A percentile compares a stretch with the other conserved stretches of the same genome.
Evolutionary conservation across 2,113 vertebrate genomes (phyloP).

Genomic region (Perca flavescens): DNA sequence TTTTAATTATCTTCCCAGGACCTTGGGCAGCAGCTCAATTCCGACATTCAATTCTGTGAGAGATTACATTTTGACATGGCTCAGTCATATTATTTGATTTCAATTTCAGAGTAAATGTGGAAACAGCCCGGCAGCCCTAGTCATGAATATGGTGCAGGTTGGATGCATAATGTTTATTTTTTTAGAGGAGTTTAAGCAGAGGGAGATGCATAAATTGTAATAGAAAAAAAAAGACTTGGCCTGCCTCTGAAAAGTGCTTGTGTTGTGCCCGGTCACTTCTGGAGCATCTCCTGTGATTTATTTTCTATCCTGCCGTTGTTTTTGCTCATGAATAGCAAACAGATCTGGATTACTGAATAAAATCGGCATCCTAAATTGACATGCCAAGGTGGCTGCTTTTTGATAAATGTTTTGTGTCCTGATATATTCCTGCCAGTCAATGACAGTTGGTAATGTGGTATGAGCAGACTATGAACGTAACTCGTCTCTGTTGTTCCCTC

Average conservation of each 20-base stretch:
- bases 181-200: constrained; percentile 55
- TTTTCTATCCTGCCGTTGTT: constrained; percentile 57
- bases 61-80: constrained; percentile 80
- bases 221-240: constrained; percentile 38
- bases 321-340: constrained; percentile 72
- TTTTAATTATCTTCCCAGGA: constrained; percentile 76
- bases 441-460: constrained; percentile 45
- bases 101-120: constrained; percentile 74
- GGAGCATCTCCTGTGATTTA: constrained; percentile 62
- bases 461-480: constrained; percentile 59
- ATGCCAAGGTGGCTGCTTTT: constrained; percentile 47
- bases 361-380: constrained; percentile 59
- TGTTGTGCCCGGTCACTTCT: constrained; percentile 66
- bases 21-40: constrained; percentile 75
- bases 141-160: constrained; percentile 74
- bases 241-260: constrained; percentile 46
- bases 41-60: constrained; percentile 74
- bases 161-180: constrained; percentile 65
- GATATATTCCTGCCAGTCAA: constrained; percentile 62
- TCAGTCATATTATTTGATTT: constrained; percentile 81
- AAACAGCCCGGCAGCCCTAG: constrained; percentile 72
- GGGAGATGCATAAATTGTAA: constrained; percentile 63
- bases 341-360: constrained; percentile 60
- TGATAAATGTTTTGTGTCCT: constrained; percentile 59
- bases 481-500: constrained; percentile 35